Conservation (phyloP, 2,113 vertebrate genomes). For the Prietella phreatophila region DNA sequence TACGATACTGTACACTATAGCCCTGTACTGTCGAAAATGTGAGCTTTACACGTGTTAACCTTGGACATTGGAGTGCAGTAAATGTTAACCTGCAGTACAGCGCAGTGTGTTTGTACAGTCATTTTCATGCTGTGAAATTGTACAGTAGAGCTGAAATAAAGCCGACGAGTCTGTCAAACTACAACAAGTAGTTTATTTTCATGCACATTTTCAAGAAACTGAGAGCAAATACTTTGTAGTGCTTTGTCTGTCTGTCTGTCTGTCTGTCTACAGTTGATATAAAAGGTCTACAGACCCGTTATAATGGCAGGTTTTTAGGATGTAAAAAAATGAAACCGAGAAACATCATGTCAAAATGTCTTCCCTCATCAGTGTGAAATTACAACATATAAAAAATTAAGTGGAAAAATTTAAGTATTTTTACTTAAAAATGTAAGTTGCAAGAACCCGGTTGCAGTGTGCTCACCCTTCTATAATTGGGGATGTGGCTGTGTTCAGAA, state of each 20-base stretch:
- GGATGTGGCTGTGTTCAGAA: too few relatives aligned
- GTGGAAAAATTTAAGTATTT: too few relatives aligned
- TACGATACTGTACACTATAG: slow-evolving; percentile 38
- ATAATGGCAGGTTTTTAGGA: too few relatives aligned
- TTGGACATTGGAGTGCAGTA: slow-evolving; percentile 22
- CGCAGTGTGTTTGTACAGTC: slow-evolving; percentile 61
- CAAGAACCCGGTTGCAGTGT: too few relatives aligned
- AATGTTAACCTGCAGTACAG: slow-evolving; percentile 48
- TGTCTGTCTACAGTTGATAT: background rate
- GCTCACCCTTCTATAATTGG: too few relatives aligned
- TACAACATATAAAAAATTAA: too few relatives aligned
- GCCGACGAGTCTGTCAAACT: slow-evolving; percentile 10
- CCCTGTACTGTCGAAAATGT: slow-evolving; percentile 58
- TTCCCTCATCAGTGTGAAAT: too few relatives aligned
- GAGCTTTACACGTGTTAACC: slow-evolving; percentile 56
- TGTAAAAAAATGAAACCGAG: too few relatives aligned
- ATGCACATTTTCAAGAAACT: background rate
- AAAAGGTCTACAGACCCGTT: too few relatives aligned
- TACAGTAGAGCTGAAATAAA: slow-evolving; percentile 58
- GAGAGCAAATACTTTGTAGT: background rate
- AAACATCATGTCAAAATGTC: too few relatives aligned
- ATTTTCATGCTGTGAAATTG: slow-evolving; percentile 59
- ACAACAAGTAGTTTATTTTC: too few relatives aligned
- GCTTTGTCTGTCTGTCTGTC: background rate
- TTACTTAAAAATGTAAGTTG: too few relatives aligned